Conservation (phyloP, 2,797 vertebrate species). For the Perdix hodgsoniae region DNA sequence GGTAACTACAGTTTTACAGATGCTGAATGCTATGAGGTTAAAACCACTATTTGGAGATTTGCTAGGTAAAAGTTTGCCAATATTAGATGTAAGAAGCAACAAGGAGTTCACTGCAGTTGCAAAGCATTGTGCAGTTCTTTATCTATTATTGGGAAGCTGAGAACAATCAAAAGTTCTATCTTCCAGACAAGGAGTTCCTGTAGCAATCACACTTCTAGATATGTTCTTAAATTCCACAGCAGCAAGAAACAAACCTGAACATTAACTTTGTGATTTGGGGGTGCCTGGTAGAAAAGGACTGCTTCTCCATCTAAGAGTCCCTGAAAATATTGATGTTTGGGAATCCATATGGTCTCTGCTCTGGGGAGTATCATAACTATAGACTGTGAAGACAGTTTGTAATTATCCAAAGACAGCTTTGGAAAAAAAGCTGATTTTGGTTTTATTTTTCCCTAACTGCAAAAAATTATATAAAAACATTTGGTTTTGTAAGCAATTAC, state of each 20-base stretch:
- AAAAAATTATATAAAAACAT: constrained; percentile 35
- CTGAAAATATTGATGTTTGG: background rate
- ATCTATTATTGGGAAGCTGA: background rate
- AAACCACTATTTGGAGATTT: constrained; percentile 50
- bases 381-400: background rate
- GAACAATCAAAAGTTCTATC: background rate
- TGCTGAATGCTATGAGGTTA: constrained; percentile 50
- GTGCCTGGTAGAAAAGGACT: background rate
- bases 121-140: background rate
- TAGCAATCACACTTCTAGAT: background rate
- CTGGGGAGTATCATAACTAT: background rate
- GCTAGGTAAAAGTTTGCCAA: constrained; percentile 53
- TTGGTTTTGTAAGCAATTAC: background rate
- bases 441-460: background rate
- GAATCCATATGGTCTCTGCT: background rate
- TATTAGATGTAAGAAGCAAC: background rate
- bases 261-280: background rate
- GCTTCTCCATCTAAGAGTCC: background rate
- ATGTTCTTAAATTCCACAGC: background rate
- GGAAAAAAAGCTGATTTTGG: background rate
- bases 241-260: background rate
- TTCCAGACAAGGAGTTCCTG: background rate
- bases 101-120: background rate
- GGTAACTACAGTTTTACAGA: constrained; percentile 64
- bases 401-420: background rate